phyloP scores from a whole-genome alignment of 92 coral and sea anemone genomes.

The Micromussa lordhowensis region DNA sequence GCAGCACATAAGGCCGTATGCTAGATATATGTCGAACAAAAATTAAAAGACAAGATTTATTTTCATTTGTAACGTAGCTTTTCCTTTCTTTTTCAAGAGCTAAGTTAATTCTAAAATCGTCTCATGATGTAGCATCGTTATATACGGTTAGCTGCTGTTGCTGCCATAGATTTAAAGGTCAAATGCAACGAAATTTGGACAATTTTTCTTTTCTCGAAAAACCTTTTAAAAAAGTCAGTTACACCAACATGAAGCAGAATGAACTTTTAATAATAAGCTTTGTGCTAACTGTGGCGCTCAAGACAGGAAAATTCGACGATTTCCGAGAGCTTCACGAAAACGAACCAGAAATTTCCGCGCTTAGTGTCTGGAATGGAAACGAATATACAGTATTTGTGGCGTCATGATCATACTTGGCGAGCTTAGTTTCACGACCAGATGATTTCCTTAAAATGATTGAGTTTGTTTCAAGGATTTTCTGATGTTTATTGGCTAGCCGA shows the following conservation, averaged over 20 bases:
- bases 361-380: background rate
- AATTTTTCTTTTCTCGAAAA: background rate
- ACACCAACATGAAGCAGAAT: background rate
- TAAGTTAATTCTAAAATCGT: too few species aligned
- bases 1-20: too few species aligned
- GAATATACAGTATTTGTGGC: background rate
- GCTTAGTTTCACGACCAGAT: background rate
- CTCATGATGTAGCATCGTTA: too few species aligned
- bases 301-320: background rate
- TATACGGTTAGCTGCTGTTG: too few species aligned
- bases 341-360: background rate
- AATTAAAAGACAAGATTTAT: too few species aligned
- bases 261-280: background rate
- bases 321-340: background rate
- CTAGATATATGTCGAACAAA: too few species aligned
- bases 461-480: too few species aligned
- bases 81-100: too few species aligned
- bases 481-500: background rate
- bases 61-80: too few species aligned
- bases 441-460: background rate
- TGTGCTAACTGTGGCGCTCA: background rate
- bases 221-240: background rate
- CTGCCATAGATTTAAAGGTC: too few species aligned
- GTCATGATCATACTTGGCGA: background rate
- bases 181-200: background rate